phyloP scores from a whole-genome alignment of 1,140 invertebrate genomes.

The Nomia melanderi region DNA sequence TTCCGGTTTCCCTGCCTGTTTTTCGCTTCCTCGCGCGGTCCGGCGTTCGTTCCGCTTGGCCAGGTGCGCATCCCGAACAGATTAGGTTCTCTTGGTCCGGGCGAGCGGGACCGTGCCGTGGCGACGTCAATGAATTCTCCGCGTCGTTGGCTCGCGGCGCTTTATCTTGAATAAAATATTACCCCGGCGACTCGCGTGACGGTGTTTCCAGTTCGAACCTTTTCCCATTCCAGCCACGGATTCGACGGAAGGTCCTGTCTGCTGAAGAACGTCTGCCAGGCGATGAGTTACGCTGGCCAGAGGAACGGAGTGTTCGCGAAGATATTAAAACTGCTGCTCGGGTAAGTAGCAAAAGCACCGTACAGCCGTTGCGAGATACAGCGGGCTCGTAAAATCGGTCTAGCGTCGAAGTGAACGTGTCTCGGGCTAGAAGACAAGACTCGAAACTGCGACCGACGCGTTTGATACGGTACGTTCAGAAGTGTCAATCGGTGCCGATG shows the following conservation, averaged over 20 bases:
- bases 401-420: too few species aligned
- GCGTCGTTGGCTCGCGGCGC: not conserved
- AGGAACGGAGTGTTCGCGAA: constrained; percentile 73
- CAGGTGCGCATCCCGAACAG: not conserved
- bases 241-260: constrained; percentile 82
- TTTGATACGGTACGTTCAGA: too few species aligned
- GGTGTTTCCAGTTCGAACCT: constrained; percentile 6
- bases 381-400: too few species aligned
- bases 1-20: not conserved
- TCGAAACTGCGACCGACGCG: too few species aligned
- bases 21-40: not conserved
- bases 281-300: constrained; percentile 62
- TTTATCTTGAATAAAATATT: constrained; percentile 1
- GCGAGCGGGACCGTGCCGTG: too few species aligned
- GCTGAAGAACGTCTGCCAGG: constrained; percentile 81
- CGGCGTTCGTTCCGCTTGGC: not conserved
- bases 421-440: too few species aligned
- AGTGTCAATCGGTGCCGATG: too few species aligned
- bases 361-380: too few species aligned
- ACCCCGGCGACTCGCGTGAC: not conserved
- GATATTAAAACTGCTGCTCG: constrained; percentile 72
- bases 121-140: not conserved
- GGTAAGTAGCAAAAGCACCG: constrained; percentile 58
- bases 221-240: constrained; percentile 81
- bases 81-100: not conserved